Conservation (phyloP, 2,888 invertebrate genomes). For the Callimorpha dominula region DNA sequence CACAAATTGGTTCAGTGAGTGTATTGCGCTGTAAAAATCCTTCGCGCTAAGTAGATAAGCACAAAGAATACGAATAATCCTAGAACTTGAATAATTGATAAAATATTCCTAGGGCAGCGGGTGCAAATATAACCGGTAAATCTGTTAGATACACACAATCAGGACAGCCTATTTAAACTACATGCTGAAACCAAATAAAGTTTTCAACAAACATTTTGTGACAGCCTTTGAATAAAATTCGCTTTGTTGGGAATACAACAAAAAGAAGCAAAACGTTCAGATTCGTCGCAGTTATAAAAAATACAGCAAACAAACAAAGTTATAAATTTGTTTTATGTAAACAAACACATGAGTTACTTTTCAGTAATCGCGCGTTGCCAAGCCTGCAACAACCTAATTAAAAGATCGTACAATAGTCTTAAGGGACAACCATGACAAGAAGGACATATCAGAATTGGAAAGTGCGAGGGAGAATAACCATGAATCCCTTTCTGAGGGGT, state of each 20-base stretch:
- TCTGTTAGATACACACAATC: neutral
- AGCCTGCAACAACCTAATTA: no score
- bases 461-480: no score
- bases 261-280: neutral
- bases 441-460: no score
- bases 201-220: neutral
- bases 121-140: no score
- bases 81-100: neutral
- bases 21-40: slow-evolving; percentile 67
- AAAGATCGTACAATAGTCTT: no score
- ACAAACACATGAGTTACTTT: neutral
- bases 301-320: no score
- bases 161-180: neutral
- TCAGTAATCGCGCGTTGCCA: neutral
- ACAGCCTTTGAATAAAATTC: neutral
- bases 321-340: neutral
- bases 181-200: neutral
- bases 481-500: no score
- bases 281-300: neutral
- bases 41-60: slow-evolving; percentile 59
- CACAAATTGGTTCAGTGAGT: slow-evolving; percentile 70
- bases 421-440: no score
- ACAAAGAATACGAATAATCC: slow-evolving; percentile 22
- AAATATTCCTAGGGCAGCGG: no score
- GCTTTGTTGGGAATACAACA: neutral